Percentiles rank a stretch among this genome's conserved stretches.
These are phyloP conservation scores for Lobophora halterata DNA, from an alignment of 2,888 invertebrate species.

Conservation along the genomic window DNA sequence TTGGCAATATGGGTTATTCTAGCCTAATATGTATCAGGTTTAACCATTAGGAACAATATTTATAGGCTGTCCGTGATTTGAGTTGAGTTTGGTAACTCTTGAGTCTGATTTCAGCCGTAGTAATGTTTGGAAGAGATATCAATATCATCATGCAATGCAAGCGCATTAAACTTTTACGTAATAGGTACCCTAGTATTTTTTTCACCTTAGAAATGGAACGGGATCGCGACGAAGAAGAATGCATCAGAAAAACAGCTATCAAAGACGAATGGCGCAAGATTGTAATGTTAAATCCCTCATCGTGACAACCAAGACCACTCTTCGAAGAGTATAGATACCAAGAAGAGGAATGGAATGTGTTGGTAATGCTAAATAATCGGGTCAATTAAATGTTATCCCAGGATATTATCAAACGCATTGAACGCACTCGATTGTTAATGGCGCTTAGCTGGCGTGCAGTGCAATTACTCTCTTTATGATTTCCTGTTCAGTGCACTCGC, in stretches of 20 bases:
- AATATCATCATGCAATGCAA: no score
- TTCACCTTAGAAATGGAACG: no score
- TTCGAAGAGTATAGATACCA: no score
- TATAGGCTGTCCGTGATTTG: constrained; percentile 7
- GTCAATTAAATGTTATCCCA: constrained; percentile 9
- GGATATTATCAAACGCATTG: constrained; percentile 9
- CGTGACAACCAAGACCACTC: no score
- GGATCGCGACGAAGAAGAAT: no score
- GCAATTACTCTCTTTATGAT: constrained; percentile 43
- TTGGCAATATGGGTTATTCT: constrained; percentile 21
- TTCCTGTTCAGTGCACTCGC: constrained; percentile 41
- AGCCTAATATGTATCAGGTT: constrained; percentile 11
- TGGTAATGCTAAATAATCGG: not conserved
- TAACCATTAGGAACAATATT: constrained; percentile 6
- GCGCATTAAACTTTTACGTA: no score
- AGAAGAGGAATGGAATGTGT: not conserved
- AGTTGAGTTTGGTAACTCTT: not conserved
- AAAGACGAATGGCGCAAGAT: no score
- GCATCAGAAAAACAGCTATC: no score
- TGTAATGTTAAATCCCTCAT: no score
- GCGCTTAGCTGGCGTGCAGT: constrained; percentile 13
- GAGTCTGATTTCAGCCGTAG: no score
- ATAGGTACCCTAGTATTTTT: no score
- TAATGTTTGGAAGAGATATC: no score
- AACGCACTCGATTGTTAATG: constrained; percentile 6